Evolutionary conservation across 2,113 vertebrate species (phyloP), one percentile per base, ranked within the genome.

Genomic region (Corydoras sp.): DNA sequence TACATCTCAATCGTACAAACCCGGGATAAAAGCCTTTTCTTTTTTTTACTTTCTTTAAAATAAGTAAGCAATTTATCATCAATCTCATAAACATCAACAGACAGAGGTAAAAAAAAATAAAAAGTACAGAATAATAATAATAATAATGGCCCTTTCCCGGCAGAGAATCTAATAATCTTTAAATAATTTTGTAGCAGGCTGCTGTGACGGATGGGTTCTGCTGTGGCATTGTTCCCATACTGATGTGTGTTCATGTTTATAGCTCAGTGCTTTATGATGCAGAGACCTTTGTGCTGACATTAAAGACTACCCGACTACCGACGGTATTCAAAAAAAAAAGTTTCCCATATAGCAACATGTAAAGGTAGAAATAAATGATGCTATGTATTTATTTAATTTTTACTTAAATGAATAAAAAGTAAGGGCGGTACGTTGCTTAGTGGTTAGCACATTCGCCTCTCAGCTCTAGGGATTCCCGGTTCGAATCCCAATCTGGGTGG

Each of bases 101-200:
- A 43, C 35, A 4, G 35, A 43, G 35, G 35, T 43, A 43, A 43
- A 43, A 43, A 43, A 50, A 49, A 68, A 68, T 24, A 24, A 24
- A 53, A 31, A 54, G 15, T 58, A 58, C 24, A 67, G 30, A 10
- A 54, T 2, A 71, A 62, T 43, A 8, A 43, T 43, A 43, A 43
- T 43, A 4, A 43, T 43, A 43, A 43, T 43, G 35, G 65, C 58
- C 53, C 75, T 62, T 76, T 76, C 75, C 58, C 64, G 35, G 75
- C 58, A 58, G 69, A 51, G 58, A 66, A 76, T 63, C 75, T 72
- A 72, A 76, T 76, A 67, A 76, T 71, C 75, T 63, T 71, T 68
- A 72, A 68, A 67, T 76, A 62, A 72, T 68, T 58, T 62, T 68
- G 49, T 68, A 68, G 65, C 64, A 51, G 64, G 69, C 64, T 18